A percentile compares a stretch with the other conserved stretches of the same genome.
Evolutionary conservation across 2,113 vertebrate species (phyloP).

Genomic region (Chloropsis cyanopogon): DNA sequence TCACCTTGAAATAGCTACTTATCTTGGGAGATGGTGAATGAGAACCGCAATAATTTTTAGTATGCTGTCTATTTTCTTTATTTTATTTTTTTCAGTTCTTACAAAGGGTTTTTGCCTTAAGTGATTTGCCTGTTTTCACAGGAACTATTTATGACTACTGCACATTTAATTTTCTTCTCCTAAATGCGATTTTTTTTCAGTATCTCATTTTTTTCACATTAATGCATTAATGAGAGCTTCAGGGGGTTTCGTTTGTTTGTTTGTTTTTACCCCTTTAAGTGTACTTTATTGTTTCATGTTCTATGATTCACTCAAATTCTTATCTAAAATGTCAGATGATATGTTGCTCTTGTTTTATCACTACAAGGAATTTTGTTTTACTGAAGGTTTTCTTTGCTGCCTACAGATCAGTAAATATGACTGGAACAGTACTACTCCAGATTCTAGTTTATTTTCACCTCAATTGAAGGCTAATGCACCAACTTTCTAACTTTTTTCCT

Average conservation of each 20-base stretch:
- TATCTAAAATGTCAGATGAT: background rate
- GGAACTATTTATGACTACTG: background rate
- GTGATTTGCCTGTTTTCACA: background rate
- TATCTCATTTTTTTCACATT: background rate
- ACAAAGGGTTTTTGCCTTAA: rapidly evolving
- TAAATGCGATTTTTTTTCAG: background rate
- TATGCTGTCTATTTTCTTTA: too few species aligned
- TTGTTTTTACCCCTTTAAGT: background rate
- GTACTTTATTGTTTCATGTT: background rate
- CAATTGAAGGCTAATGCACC: background rate
- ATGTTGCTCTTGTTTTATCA: background rate
- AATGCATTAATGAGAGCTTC: background rate
- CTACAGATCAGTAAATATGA: background rate
- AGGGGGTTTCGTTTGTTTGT: background rate
- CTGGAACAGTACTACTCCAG: background rate
- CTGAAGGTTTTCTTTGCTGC: background rate
- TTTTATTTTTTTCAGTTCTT: background rate
- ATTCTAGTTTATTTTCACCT: background rate
- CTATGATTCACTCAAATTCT: background rate
- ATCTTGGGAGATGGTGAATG: background rate
- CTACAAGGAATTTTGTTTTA: background rate
- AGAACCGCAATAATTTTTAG: background rate
- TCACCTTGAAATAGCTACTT: background rate
- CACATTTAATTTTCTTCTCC: background rate
- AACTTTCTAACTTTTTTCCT: background rate